Evolutionary conservation across 2,797 vertebrate genomes (phyloP), one percentile per base, ranked within the genome.

Genomic region (Selene dorsalis): DNA sequence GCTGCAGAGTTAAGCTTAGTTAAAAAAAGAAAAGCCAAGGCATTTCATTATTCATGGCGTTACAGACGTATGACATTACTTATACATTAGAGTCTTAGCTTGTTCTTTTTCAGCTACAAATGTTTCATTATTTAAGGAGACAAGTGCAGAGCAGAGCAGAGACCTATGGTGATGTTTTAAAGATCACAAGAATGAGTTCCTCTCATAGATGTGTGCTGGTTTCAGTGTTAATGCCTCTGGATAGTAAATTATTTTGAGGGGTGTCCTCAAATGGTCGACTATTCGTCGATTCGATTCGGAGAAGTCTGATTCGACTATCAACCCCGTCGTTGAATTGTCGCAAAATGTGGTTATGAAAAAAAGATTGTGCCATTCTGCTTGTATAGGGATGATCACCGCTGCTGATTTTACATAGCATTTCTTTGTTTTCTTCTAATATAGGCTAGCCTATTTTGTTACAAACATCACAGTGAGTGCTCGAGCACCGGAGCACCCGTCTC

Each of bases 41-140:
- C 4, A 2, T 79, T 93, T 73, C 77, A 93, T 93, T 83, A 92
- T 94, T 93, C 82, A 93, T 79, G 0, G 0, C 1, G 38, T 78
- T 90, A 86, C 91, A 91, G 92, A 78, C 83, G 52, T 86, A 66
- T 68, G 24, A 43, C 88, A 93, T 93, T 84, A 92, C 85, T 93
- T 91, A 94, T 89, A 89, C 86, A 93, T 93, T 71, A 88, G 60
- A 83, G 84, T 79, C 89, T 84, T 68, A 87, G 86, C 87, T 87
- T 85, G 88, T 89, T 90, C 88, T 91, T 89, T 88, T 92, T 90
- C 77, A 75, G 83, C 80, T 62, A 32, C 24, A 38, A 77, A 79
- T 18, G 56, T 87, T 94, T 61, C 69, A 94, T 93, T 91, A 93
- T 93, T 94, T 79, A 93, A 84, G 85, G 32, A 82, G 89, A 92